A percentile compares a stretch with the other conserved stretches of the same genome.
Conservation (phyloP, 2,888 invertebrate genomes). For the Drosophila cracens region DNA sequence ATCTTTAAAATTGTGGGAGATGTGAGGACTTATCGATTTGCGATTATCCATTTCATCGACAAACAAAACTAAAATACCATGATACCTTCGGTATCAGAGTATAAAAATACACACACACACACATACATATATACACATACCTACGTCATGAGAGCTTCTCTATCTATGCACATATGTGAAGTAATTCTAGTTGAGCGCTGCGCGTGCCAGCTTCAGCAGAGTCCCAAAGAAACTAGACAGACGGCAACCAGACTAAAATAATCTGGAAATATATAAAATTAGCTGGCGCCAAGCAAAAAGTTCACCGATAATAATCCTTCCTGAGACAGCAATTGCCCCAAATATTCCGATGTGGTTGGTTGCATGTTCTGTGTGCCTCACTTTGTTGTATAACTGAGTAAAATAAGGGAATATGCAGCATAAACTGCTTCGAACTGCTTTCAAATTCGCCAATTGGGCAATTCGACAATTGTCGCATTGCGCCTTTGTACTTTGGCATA, state of each 20-base stretch:
- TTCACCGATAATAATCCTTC: background rate
- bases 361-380: background rate
- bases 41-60: background rate
- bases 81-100: background rate
- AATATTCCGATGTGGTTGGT: background rate
- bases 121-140: background rate
- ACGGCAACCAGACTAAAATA: slow-evolving; percentile 45
- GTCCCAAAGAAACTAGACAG: slow-evolving; percentile 46
- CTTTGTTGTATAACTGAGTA: background rate
- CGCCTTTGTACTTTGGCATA: slow-evolving; percentile 19
- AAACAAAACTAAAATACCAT: background rate
- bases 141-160: slow-evolving; percentile 27
- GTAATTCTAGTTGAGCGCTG: slow-evolving; percentile 15
- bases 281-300: background rate
- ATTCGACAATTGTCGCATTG: slow-evolving; percentile 9
- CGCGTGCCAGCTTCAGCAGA: slow-evolving; percentile 7
- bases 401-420: background rate
- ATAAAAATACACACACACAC: background rate
- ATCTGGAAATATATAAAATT: background rate
- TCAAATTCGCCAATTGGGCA: slow-evolving; percentile 17
- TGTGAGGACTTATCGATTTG: background rate
- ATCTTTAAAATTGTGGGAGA: background rate
- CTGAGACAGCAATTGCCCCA: background rate
- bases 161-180: slow-evolving; percentile 17
- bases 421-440: background rate